Base-by-base conservation (phyloP, 2,797 vertebrate species). In the Telmatherina bonti region DNA sequence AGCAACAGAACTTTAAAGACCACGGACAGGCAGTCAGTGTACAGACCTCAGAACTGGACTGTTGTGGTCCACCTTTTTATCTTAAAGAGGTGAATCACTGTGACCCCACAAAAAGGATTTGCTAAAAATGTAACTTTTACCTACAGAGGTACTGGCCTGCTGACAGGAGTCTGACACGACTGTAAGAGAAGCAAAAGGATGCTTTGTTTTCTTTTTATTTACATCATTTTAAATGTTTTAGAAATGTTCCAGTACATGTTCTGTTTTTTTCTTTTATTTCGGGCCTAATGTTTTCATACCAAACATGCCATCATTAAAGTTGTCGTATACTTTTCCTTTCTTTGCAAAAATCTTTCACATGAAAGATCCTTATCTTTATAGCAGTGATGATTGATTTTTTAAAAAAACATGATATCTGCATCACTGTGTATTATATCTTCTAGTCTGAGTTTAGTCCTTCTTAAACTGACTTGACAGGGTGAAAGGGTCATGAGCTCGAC, bases 401-500 rank as follows among this genome's bases (percentile, higher is more conserved):
- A 56, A 81, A 81, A 45, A 72, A 76, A 63, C 59, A 49, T 1
- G 8, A 27, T 16, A 38, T 76, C 33, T 51, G 29, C 64, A 68
- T 62, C 7, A 63, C 57, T 55, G 55, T 49, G 67, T 13, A 68
- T 66, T 27, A 22, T 52, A 31, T 54, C 4, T 18, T 45, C 33
- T 53, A 18, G 22, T 71, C 47, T 62, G 9, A 30, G 33, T 29
- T 27, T 15, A 27, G 18, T 43, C 12, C 27, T 29, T 12, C 47
- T 62, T 16, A 49, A 66, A 54, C 8, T n/a, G 15, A 57, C 41
- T 26, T 29, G 18, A 9, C 27, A 35, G 7, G 30, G 78, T 78
- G 81, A 67, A 74, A 69, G 67, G 76, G 76, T 82, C 72, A 70
- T 0, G 20, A 68, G n/a, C n/a, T 72, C 30, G 16, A 26, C 74